Conservation (phyloP, 2,888 invertebrate species). For the Leptinotarsa juncta region DNA sequence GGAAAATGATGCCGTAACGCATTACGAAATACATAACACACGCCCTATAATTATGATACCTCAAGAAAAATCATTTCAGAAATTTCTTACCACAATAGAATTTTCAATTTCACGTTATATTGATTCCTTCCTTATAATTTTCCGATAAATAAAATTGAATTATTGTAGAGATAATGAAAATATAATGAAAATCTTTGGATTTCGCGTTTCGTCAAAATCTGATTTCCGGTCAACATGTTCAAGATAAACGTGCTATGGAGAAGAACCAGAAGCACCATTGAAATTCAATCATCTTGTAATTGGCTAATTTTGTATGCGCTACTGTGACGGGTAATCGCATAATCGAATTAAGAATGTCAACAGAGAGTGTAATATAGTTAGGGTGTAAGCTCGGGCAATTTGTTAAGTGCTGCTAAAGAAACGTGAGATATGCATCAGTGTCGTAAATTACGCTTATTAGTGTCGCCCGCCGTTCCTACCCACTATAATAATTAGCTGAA, state of each 20-base stretch:
- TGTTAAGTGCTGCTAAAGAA: constrained; percentile 56
- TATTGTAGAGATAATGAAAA: background rate
- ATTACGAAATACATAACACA: too few relatives aligned
- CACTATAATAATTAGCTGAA: constrained; percentile 22
- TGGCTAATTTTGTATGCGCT: constrained; percentile 31
- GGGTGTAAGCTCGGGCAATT: constrained; percentile 48
- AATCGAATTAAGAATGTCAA: constrained; percentile 51
- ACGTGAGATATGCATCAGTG: constrained; percentile 60
- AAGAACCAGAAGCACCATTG: constrained; percentile 6
- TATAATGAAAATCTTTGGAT: background rate
- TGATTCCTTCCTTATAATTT: too few relatives aligned
- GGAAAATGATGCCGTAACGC: too few relatives aligned
- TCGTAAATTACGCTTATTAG: constrained; percentile 59
- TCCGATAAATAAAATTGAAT: too few relatives aligned
- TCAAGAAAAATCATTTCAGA: too few relatives aligned
- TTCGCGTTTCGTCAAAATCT: background rate
- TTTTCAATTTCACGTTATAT: too few relatives aligned
- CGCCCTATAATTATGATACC: too few relatives aligned
- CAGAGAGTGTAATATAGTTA: constrained; percentile 37
- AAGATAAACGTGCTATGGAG: background rate
- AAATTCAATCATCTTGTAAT: constrained; percentile 22
- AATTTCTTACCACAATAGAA: too few relatives aligned
- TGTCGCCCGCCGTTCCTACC: constrained; percentile 35
- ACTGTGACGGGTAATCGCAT: constrained; percentile 29
- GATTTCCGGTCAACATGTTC: background rate